These are phyloP conservation scores for Drosophila sechellia DNA, from an alignment of 1,140 invertebrate genomes.

Conservation along the genomic window DNA sequence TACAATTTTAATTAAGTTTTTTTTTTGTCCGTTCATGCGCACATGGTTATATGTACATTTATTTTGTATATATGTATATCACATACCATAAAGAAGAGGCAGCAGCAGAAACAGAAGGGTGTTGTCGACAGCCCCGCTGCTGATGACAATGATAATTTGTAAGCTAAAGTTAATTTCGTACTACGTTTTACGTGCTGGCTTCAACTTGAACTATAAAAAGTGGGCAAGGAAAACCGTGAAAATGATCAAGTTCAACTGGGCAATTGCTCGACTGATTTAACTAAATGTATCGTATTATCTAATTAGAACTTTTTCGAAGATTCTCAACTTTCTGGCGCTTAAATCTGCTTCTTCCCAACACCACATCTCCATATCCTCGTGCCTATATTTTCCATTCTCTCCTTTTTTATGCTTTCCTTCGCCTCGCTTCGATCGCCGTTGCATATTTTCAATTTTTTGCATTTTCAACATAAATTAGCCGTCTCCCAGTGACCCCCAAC, in stretches of 20 bases:
- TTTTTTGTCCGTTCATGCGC: conserved; percentile 23
- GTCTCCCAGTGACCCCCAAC: conserved; percentile 52
- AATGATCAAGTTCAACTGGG: conserved; percentile 33
- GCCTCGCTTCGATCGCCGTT: conserved; percentile 28
- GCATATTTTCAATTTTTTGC: conserved; percentile 44
- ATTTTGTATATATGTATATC: conserved; percentile 19
- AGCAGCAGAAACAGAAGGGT: conserved; percentile 29
- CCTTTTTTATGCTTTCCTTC: conserved; percentile 16
- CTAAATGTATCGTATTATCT: no score
- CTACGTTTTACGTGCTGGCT: conserved; percentile 20
- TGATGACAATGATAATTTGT: conserved; percentile 41
- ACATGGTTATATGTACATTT: conserved; percentile 22
- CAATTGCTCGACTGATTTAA: not conserved
- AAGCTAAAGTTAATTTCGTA: conserved; percentile 22
- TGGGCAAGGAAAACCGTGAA: conserved; percentile 22
- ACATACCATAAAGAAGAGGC: conserved; percentile 15
- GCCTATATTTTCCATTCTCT: not conserved
- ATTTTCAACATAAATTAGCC: conserved; percentile 51
- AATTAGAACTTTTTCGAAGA: no score
- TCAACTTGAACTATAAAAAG: conserved; percentile 36
- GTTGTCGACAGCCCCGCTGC: conserved; percentile 9
- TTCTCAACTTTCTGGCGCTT: not conserved
- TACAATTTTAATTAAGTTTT: conserved; percentile 78
- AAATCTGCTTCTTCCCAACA: not conserved
- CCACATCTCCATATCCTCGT: not conserved